Percentiles rank a stretch among this genome's conserved stretches.
These are phyloP conservation scores for Bimastos eiseni DNA, from an alignment of 2,888 invertebrate genomes.

Conservation along the genomic window DNA sequence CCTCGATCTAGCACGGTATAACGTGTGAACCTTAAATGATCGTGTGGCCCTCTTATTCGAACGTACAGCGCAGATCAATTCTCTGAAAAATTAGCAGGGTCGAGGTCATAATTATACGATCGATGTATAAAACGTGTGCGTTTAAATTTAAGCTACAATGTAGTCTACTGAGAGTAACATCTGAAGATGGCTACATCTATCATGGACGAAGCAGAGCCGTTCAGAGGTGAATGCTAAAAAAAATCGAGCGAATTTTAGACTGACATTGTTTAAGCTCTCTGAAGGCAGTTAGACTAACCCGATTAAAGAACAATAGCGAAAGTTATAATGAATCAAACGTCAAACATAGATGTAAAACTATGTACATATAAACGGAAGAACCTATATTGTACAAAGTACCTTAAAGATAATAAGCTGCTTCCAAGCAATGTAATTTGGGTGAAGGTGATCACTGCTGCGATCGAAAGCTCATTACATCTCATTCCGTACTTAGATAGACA, in stretches of 20 bases:
- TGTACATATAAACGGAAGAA: not conserved
- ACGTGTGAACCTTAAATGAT: no score
- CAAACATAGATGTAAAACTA: not conserved
- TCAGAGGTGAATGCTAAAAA: not conserved
- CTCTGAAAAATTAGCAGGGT: no score
- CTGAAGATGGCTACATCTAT: not conserved
- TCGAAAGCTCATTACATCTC: not conserved
- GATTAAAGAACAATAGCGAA: not conserved
- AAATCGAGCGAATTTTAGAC: not conserved
- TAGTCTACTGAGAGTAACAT: not conserved
- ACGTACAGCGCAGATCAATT: no score
- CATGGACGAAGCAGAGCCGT: not conserved
- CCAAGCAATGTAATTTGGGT: not conserved
- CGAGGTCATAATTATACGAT: no score
- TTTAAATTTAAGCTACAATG: not conserved
- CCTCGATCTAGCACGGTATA: no score
- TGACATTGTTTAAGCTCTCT: not conserved
- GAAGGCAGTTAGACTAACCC: not conserved
- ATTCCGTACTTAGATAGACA: no score
- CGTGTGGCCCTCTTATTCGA: no score
- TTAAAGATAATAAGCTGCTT: not conserved
- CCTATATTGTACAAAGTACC: not conserved
- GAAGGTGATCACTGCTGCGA: not conserved
- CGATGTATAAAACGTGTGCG: no score
- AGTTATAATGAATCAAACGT: not conserved